A percentile compares a stretch with the other conserved stretches of the same genome.
phyloP scores from a whole-genome alignment of 2,113 vertebrate genomes.

The Chaetura pelagica region DNA sequence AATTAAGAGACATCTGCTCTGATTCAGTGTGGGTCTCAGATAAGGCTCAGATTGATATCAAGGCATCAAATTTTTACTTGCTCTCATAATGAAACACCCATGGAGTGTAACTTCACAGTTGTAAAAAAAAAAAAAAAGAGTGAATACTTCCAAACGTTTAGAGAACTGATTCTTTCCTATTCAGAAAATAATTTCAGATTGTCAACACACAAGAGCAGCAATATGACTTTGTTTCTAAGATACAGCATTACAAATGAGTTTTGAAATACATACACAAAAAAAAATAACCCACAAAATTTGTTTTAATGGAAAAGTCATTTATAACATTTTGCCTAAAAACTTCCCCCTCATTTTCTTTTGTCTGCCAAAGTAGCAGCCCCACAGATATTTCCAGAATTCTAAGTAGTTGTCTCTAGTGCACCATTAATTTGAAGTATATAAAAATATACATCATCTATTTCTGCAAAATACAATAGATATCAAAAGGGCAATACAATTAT shows the following conservation, averaged over 20 bases:
- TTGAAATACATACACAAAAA: neutral
- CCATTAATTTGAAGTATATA: neutral
- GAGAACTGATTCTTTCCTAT: neutral
- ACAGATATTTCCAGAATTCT: neutral
- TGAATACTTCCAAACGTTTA: neutral
- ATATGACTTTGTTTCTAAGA: neutral
- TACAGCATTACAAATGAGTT: neutral
- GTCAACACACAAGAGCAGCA: neutral
- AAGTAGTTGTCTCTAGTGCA: neutral
- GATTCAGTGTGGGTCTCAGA: neutral
- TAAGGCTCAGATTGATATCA: neutral
- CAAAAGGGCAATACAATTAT: neutral
- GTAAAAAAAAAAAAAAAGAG: neutral
- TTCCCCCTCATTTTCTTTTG: neutral
- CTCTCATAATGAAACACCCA: neutral
- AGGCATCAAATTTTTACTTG: neutral
- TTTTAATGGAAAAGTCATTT: neutral
- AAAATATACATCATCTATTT: neutral
- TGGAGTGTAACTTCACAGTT: fast-evolving
- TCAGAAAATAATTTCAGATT: neutral
- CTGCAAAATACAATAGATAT: neutral
- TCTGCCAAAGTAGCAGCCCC: neutral
- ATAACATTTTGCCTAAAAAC: neutral
- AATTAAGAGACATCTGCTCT: neutral
- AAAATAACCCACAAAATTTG: neutral